Conservation (phyloP, 2,113 vertebrate genomes). For the Paramisgurnus dabryanus region DNA sequence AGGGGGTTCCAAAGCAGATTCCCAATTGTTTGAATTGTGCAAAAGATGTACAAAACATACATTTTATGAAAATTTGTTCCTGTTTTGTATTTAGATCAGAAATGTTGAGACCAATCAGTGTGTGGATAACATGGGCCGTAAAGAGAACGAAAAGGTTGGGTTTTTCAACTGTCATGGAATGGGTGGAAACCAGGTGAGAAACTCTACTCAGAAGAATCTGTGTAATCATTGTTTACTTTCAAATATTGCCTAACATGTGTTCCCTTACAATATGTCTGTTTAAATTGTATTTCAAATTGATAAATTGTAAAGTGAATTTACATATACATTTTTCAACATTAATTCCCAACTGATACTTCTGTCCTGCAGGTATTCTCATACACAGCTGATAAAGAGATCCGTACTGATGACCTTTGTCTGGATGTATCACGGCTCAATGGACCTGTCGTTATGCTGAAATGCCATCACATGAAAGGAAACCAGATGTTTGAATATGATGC, state of each 20-base stretch:
- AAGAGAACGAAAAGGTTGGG: conserved; percentile 97
- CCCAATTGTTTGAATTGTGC: no score
- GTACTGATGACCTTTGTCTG: conserved; percentile 95
- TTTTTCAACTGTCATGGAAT: conserved; percentile 99
- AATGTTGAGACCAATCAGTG: conserved; percentile 99
- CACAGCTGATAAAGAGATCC: conserved; percentile 96
- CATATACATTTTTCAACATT: background rate
- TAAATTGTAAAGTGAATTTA: no score
- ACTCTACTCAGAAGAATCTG: background rate
- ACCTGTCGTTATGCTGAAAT: conserved; percentile 95
- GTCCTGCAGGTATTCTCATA: conserved; percentile 92
- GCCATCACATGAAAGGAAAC: conserved; percentile 98
- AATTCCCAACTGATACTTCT: conserved; percentile 24
- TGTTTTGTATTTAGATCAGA: conserved; percentile 79
- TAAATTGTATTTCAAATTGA: no score
- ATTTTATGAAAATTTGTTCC: background rate
- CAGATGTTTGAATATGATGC: conserved; percentile 98
- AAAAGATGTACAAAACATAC: no score
- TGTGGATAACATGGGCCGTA: conserved; percentile 98
- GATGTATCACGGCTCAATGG: conserved; percentile 95
- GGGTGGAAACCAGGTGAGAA: conserved; percentile 96
- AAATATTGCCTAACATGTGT: background rate
- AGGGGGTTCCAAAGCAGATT: no score
- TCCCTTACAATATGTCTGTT: no score
- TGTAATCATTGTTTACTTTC: background rate